A percentile compares a stretch with the other conserved stretches of the same genome.
These are phyloP conservation scores for Poecilia wingei DNA, from an alignment of 2,797 vertebrate species.

Conservation along the genomic window DNA sequence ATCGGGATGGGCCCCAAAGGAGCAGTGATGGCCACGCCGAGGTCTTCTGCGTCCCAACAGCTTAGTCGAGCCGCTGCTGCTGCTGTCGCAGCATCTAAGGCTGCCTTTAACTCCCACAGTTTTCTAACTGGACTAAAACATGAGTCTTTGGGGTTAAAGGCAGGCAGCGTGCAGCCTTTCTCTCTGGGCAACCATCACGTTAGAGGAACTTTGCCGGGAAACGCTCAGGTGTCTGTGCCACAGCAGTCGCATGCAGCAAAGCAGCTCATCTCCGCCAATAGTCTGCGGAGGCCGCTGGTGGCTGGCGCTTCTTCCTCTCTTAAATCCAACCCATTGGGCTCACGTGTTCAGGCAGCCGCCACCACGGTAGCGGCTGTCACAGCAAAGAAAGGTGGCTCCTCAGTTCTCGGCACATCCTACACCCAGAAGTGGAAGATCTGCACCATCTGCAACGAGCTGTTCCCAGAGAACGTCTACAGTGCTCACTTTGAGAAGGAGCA, in stretches of 20 bases:
- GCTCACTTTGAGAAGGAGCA: conserved; percentile 98
- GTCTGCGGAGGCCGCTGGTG: conserved; percentile 84
- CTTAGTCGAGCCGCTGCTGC: conserved; percentile 79
- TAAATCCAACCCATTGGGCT: conserved; percentile 87
- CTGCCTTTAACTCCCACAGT: conserved; percentile 84
- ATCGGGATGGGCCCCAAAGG: conserved; percentile 93
- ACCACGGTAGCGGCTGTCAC: conserved; percentile 81
- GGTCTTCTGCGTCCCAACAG: conserved; percentile 89
- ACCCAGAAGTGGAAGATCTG: conserved; percentile 99
- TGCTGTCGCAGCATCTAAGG: conserved; percentile 82
- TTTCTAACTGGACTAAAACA: conserved; percentile 90
- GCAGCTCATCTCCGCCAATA: conserved; percentile 86
- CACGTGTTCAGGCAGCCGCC: conserved; percentile 88
- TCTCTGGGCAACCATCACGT: conserved; percentile 84
- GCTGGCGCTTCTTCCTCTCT: conserved; percentile 83
- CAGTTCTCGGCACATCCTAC: conserved; percentile 90
- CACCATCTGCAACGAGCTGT: conserved; percentile 99
- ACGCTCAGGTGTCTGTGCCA: conserved; percentile 87
- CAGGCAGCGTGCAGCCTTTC: conserved; percentile 82
- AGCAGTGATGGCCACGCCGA: conserved; percentile 81
- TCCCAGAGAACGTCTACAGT: conserved; percentile 97
- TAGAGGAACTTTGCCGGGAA: conserved; percentile 87
- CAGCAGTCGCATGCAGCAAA: conserved; percentile 93
- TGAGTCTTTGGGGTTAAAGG: conserved; percentile 87
- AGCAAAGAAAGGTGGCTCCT: conserved; percentile 84